Conservation (phyloP, 2,113 vertebrate species). For the Lasiurus cinereus region DNA sequence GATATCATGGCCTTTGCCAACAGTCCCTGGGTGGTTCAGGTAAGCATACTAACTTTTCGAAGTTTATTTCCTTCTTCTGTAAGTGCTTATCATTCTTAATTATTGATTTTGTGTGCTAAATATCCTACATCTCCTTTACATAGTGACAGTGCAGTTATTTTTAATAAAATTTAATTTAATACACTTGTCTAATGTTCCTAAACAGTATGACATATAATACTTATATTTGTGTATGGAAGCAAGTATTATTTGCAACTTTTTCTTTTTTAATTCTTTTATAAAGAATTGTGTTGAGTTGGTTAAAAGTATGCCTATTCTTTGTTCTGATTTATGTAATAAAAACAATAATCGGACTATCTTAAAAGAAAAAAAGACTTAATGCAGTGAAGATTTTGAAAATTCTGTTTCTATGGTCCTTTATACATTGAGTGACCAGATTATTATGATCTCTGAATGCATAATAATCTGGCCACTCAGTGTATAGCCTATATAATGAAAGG, state of each 20-base stretch:
- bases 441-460: too few relatives aligned
- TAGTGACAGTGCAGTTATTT: slow-evolving; percentile 17
- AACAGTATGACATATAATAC: background rate
- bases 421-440: background rate
- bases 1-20: slow-evolving; percentile 99
- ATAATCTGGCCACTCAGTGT: too few relatives aligned
- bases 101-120: slow-evolving; percentile 29
- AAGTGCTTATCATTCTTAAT: slow-evolving; percentile 15
- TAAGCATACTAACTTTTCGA: slow-evolving; percentile 81
- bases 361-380: background rate
- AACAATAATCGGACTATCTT: slow-evolving; percentile 9
- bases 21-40: slow-evolving; percentile 99
- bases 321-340: background rate
- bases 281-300: background rate
- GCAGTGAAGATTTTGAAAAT: slow-evolving; percentile 35
- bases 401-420: background rate
- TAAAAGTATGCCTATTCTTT: background rate
- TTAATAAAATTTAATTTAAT: background rate
- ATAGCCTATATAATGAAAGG: too few relatives aligned
- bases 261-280: slow-evolving; percentile 34
- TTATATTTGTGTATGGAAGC: slow-evolving; percentile 20
- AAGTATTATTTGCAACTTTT: background rate
- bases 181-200: slow-evolving; percentile 49
- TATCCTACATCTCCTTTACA: background rate
- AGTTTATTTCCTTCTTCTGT: slow-evolving; percentile 14